Evolutionary conservation across 2,888 invertebrate genomes (phyloP), one percentile per base, ranked within the genome.

Genomic region (Endomychus coccineus): DNA sequence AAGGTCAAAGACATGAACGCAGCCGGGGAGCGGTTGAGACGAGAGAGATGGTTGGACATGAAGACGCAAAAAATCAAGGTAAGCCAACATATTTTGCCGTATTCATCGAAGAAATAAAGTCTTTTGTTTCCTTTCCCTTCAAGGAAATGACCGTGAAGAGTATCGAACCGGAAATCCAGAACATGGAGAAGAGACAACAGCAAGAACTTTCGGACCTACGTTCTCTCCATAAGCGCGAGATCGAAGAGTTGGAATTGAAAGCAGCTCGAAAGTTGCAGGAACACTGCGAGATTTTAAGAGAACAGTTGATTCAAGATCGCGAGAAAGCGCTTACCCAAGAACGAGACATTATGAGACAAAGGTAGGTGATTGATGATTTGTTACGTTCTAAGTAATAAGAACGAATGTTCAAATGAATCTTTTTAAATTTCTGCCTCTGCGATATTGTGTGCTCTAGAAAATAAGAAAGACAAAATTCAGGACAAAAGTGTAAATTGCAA

Each of bases 41-140:
- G 80, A 14, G 86, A 88, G 55, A 76, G 82, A 33, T 88, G 89
- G 88, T 78, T 88, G 24, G 79, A 85, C 32, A 78, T 78, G 37
- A 87, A 86, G 62, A 87, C 87, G 2, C 82, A 85, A 53, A 87
- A 87, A 66, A 87, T 88, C 34, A 85, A 88, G 73, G 85, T 83
- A 52, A 7, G 21, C 21, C n/a, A n/a, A n/a, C n/a, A n/a, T n/a
- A n/a, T n/a, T n/a, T n/a, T n/a, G n/a, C n/a, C n/a, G n/a, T n/a
- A 19, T 19, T 19, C 21, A 19, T 19, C 6, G 21, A 10, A 25
- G 5, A 25, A n/a, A 25, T 10, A 6, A 10, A 4, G 10, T 28
- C 19, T 29, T 22, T 17, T n/a, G n/a, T n/a, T n/a, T n/a, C n/a
- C 6, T 6, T 25, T 25, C 7, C 5, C 25, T 19, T 7, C 19